A percentile compares a stretch with the other conserved stretches of the same genome.
These are phyloP conservation scores for Agonopterix heracliana DNA, from an alignment of 2,888 invertebrate species.

Conservation along the genomic window DNA sequence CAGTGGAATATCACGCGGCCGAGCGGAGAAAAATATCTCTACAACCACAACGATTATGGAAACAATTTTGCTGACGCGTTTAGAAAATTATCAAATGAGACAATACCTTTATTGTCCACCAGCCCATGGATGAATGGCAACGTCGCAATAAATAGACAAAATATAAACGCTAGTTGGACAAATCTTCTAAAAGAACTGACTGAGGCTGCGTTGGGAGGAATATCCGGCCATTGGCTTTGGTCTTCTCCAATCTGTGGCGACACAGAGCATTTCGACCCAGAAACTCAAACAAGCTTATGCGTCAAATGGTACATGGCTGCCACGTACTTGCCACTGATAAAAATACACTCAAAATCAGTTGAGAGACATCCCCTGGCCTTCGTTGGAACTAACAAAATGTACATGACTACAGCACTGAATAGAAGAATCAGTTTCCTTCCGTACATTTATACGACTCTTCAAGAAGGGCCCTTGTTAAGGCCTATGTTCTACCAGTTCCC, in stretches of 20 bases:
- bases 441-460: slow-evolving; percentile 74
- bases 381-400: slow-evolving; percentile 47
- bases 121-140: slow-evolving; percentile 50
- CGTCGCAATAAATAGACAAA: slow-evolving; percentile 59
- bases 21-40: slow-evolving; percentile 44
- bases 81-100: slow-evolving; percentile 24
- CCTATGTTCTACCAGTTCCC: slow-evolving; percentile 81
- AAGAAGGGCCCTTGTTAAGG: slow-evolving; percentile 72
- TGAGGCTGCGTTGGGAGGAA: slow-evolving; percentile 64
- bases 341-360: slow-evolving; percentile 59
- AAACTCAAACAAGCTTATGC: slow-evolving; percentile 69
- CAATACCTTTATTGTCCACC: slow-evolving; percentile 34
- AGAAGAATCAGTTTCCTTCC: slow-evolving; percentile 71
- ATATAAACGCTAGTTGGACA: slow-evolving; percentile 76
- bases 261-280: slow-evolving; percentile 48
- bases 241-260: slow-evolving; percentile 77
- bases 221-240: slow-evolving; percentile 68
- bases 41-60: slow-evolving; percentile 77
- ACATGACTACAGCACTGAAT: slow-evolving; percentile 59
- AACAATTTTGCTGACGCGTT: slow-evolving; percentile 52
- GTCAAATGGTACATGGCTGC: slow-evolving; percentile 82
- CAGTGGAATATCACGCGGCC: slow-evolving; percentile 62
- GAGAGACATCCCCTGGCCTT: slow-evolving; percentile 65
- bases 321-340: slow-evolving; percentile 78
- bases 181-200: slow-evolving; percentile 69